These are phyloP conservation scores for Alloplasta piceator DNA, from an alignment of 2,888 invertebrate genomes.

Conservation along the genomic window DNA sequence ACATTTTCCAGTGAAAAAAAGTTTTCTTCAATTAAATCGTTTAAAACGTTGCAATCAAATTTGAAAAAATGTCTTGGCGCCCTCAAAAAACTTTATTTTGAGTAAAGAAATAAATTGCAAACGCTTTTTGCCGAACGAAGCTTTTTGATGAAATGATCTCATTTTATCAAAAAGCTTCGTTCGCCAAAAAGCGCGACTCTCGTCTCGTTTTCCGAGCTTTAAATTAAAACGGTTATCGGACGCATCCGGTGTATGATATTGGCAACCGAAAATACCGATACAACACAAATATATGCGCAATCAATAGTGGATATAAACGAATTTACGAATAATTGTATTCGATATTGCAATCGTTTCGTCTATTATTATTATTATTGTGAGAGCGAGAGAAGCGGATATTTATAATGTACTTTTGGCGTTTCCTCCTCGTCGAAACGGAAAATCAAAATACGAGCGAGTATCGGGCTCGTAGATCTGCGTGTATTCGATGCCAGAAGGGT, in stretches of 20 bases:
- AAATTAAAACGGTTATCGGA: constrained; percentile 54
- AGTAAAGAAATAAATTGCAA: no score
- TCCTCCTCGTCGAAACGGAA: constrained; percentile 41
- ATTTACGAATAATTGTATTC: constrained; percentile 37
- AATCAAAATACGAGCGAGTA: constrained; percentile 19
- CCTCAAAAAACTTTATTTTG: no score
- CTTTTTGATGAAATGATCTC: no score
- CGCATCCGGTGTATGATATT: constrained; percentile 18
- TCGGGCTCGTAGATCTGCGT: neutral
- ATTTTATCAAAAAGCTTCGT: neutral
- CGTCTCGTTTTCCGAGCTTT: constrained; percentile 32
- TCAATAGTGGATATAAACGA: constrained; percentile 1
- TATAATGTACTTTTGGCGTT: constrained; percentile 35
- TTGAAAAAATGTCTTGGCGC: no score
- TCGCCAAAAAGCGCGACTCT: constrained; percentile 15
- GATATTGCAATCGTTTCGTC: constrained; percentile 43
- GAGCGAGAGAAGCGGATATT: constrained; percentile 26
- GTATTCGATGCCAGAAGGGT: neutral
- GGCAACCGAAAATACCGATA: neutral
- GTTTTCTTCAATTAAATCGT: no score
- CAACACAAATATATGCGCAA: neutral
- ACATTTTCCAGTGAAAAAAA: no score
- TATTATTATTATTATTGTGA: constrained; percentile 1
- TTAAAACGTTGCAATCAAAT: no score
- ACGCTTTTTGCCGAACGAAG: no score